Base-by-base conservation (phyloP, 2,797 vertebrate species). In the Pristis pectinata region DNA sequence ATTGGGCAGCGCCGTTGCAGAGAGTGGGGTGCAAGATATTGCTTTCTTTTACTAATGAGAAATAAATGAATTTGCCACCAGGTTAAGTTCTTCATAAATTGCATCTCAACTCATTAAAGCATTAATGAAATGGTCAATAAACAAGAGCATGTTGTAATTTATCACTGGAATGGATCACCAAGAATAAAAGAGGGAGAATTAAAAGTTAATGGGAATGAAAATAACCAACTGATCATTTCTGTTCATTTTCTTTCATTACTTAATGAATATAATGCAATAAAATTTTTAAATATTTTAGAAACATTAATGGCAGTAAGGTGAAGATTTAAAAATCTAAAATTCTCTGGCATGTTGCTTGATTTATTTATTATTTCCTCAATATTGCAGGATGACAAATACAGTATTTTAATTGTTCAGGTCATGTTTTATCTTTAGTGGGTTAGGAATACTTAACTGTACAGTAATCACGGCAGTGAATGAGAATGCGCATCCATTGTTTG, bases 51-150 rank as follows among this genome's bases (percentile, higher is more conserved):
- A 19, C 70, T 94, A 74, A 94, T 94, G 92, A 74, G 92, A 49
- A 94, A 74, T 76, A 76, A 94, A 94, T 94, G 41, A 94, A 94
- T 74, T 74, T 74, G 91, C 67, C 91, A 93, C 37, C 64, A 93
- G 91, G 91, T 93, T 93, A 93, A 70, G 22, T 70, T 93, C 67
- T 67, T 64, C 91, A 93, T 93, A 93, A 94, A 94, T 56, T 94
- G 72, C 92, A 94, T 94, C 49, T 76, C 92, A 76, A 53, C 44
- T 94, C 70, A 76, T 76, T 76, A 94, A 94, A 76, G 72, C 92
- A 94, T 94, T 76, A 74, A 94, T 94, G 72, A 94, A 56, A 56
- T 94, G 92, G 92, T 94, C 64, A 94, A 53, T 76, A 94, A 94
- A 76, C 67, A 94, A 94, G 67, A 93, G 70, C 3, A 0, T 74